Evolutionary conservation across 37 sponge, comb jelly and placozoan genomes (phyloP).

Genomic region (Sycon ciliatum): DNA sequence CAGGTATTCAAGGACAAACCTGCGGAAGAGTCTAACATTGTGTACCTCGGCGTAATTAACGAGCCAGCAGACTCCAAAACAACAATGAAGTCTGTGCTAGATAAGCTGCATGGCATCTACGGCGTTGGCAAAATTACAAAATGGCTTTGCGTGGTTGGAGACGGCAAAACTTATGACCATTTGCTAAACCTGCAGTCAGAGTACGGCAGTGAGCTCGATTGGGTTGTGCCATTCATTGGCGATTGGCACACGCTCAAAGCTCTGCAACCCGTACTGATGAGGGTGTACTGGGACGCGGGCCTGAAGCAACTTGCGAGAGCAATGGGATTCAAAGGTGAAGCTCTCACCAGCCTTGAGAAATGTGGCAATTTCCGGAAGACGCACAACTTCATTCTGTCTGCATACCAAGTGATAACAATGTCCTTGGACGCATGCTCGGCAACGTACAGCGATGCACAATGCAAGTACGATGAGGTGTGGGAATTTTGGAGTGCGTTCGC

Average conservation of each 20-base stretch:
- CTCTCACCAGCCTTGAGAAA: constrained; percentile 15
- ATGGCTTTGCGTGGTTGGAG: constrained; percentile 22
- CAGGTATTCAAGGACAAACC: background rate
- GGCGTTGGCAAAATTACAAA: too few relatives aligned
- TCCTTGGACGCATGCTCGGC: too few relatives aligned
- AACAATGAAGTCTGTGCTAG: too few relatives aligned
- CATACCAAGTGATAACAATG: constrained; percentile 21
- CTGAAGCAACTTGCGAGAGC: background rate
- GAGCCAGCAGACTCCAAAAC: background rate
- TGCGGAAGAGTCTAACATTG: background rate
- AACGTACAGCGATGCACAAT: too few relatives aligned
- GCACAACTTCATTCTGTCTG: constrained; percentile 1
- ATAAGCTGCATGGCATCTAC: too few relatives aligned
- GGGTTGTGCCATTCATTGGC: constrained; percentile 15
- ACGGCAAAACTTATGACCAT: constrained; percentile 29
- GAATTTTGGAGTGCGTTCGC: constrained; percentile 10
- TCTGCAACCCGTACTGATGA: constrained; percentile 19
- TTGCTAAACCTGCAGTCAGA: constrained; percentile 11
- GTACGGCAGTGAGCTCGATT: constrained; percentile 9
- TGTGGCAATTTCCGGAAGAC: constrained; percentile 15
- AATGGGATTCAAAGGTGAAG: background rate
- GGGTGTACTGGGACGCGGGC: constrained; percentile 12
- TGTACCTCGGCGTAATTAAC: background rate
- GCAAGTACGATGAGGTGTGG: constrained; percentile 17
- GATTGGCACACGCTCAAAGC: constrained; percentile 21